Percentiles rank a stretch among this genome's conserved stretches.
These are phyloP conservation scores for Eufriesea mexicana DNA, from an alignment of 1,140 invertebrate species.

Conservation along the genomic window DNA sequence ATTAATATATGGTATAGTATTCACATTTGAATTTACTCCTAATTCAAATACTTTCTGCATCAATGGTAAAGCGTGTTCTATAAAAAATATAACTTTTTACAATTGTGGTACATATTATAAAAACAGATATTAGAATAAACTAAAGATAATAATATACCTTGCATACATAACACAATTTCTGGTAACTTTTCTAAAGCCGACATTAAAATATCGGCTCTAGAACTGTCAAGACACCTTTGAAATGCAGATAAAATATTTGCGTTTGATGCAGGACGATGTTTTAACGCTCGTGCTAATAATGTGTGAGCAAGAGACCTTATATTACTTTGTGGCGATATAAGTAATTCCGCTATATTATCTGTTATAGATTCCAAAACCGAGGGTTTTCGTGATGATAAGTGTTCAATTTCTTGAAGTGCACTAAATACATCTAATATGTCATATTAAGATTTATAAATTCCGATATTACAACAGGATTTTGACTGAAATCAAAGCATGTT, in stretches of 20 bases:
- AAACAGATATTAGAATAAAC: not conserved
- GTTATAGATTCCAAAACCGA: conserved; percentile 86
- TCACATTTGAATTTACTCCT: conserved; percentile 90
- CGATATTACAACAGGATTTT: not conserved
- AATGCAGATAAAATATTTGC: conserved; percentile 87
- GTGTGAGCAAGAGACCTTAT: conserved; percentile 86
- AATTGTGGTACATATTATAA: not conserved
- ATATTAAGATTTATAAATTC: conserved; percentile 16
- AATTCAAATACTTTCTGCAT: conserved; percentile 92
- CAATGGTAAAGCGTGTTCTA: conserved; percentile 90
- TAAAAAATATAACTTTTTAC: conserved; percentile 70
- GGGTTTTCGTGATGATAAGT: conserved; percentile 86
- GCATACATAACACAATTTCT: conserved; percentile 91
- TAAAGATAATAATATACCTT: conserved; percentile 82
- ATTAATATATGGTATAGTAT: conserved; percentile 89
- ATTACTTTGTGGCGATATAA: conserved; percentile 85
- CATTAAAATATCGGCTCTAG: conserved; percentile 89
- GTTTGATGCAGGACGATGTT: conserved; percentile 85
- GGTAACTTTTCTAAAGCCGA: conserved; percentile 91
- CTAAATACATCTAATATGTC: conserved; percentile 83
- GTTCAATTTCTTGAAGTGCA: conserved; percentile 89
- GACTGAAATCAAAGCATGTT: not conserved
- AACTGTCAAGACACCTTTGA: conserved; percentile 90
- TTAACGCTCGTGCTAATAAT: conserved; percentile 86
- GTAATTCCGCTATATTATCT: conserved; percentile 84